A percentile compares a stretch with the other conserved stretches of the same genome.
phyloP scores from a whole-genome alignment of 2,113 vertebrate species.

The Scomber japonicus region DNA sequence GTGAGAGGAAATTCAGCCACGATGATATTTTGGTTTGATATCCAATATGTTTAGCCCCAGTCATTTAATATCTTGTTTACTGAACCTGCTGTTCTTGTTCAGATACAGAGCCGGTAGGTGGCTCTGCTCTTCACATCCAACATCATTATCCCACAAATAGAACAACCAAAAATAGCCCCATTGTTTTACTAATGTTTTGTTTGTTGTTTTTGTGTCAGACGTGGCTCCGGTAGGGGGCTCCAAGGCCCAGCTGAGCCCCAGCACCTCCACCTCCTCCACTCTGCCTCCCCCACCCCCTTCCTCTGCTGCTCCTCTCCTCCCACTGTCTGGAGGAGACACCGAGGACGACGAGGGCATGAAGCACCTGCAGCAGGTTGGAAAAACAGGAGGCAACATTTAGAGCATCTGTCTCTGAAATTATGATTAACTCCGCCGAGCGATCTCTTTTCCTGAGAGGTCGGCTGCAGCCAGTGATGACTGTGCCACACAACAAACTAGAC shows the following conservation, averaged over 20 bases:
- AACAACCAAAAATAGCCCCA: constrained; percentile 37
- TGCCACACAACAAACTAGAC: background rate
- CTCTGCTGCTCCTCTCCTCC: constrained; percentile 85
- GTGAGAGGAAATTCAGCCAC: constrained; percentile 15
- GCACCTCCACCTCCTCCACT: constrained; percentile 64
- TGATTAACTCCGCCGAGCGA: background rate
- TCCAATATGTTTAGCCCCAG: constrained; percentile 53
- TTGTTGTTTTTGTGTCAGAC: constrained; percentile 54
- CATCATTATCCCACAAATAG: constrained; percentile 15
- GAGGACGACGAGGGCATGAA: constrained; percentile 96
- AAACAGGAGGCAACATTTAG: background rate
- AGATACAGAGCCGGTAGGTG: constrained; percentile 33
- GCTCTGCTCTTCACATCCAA: background rate
- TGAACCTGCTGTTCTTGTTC: constrained; percentile 34
- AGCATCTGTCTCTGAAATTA: background rate
- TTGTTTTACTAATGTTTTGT: constrained; percentile 42
- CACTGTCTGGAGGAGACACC: constrained; percentile 85
- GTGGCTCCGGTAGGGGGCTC: constrained; percentile 72
- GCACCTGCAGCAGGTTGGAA: constrained; percentile 92
- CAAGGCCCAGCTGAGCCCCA: constrained; percentile 80
- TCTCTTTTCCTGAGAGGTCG: background rate
- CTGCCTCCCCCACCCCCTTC: constrained; percentile 85
- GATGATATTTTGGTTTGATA: constrained; percentile 64
- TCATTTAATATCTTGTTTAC: constrained; percentile 71
- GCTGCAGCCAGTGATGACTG: background rate